Base-by-base conservation (phyloP, 2,113 vertebrate genomes). In the Petroica traversi region DNA sequence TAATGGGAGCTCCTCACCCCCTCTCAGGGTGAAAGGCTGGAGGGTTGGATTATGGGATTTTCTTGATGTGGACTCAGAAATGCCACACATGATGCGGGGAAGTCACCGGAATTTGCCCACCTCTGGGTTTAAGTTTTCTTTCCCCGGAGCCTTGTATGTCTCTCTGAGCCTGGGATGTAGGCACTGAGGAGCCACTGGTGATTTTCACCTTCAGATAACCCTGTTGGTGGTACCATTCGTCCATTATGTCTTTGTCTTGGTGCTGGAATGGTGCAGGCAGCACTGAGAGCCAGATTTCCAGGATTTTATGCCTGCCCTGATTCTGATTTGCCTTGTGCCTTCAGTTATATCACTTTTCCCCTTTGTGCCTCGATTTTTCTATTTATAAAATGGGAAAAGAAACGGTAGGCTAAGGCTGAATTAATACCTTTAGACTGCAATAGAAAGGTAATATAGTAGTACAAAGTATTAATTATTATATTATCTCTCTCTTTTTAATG, bases 391-490 rank as follows among this genome's bases (percentile, higher is more conserved):
- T 48, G 14, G 40, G n/a, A 92, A 84, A 76, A 91, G 76, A 91
- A 97, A 86, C 4, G 12, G 19, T 59, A 29, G 33, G 45, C 75
- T 88, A 80, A 72, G 52, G 68, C 57, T 86, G 88, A 93, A 84
- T 96, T 96, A 95, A 93, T 88, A 92, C 73, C 49, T 92, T 92
- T 84, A 91, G 40, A 95, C 75, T 83, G 79, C 55, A 81, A 57
- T 18, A 63, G 76, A 83, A 96, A 94, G 88, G 93, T 95, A 96
- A 94, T 94, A 90, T 12, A 71, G 67, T 43, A 88, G 85, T 86
- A 96, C 82, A 93, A 88, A 85, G 85, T 90, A 93, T 93, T 96
- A 96, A 96, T 97, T 95, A 94, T 88, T 96, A 68, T 71, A 95
- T 94, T 94, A 93, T 94, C 36, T 87, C 72, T 91, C 73, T 54